phyloP scores from a whole-genome alignment of 1,140 invertebrate genomes.

The Anastatus disparis region DNA sequence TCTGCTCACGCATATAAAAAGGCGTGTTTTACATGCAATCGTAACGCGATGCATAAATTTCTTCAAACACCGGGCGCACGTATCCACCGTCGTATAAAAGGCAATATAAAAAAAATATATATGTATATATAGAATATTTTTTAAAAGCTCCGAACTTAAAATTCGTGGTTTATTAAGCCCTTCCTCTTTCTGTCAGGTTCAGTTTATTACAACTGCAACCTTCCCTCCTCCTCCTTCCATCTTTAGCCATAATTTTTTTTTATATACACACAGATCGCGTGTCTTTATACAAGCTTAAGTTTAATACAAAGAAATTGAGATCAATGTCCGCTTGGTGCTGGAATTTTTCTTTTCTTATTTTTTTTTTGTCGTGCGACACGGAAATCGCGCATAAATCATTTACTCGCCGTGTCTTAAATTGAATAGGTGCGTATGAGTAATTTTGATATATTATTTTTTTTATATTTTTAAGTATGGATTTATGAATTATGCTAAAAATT shows the following conservation, averaged over 20 bases:
- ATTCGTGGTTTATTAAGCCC: slow-evolving; percentile 11
- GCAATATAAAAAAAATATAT: neutral
- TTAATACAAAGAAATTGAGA: neutral
- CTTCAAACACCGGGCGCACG: too few relatives aligned
- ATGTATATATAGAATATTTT: neutral
- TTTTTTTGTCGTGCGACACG: neutral
- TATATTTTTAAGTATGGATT: neutral
- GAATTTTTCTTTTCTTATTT: too few relatives aligned
- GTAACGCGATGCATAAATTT: too few relatives aligned
- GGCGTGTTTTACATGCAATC: too few relatives aligned
- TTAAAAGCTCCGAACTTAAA: slow-evolving; percentile 2
- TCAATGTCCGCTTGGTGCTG: neutral
- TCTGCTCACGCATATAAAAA: too few relatives aligned
- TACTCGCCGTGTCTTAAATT: slow-evolving; percentile 2
- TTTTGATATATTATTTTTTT: neutral
- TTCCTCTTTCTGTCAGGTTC: neutral
- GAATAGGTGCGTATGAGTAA: neutral
- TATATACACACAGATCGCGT: too few relatives aligned
- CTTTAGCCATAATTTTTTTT: too few relatives aligned
- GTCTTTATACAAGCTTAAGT: neutral
- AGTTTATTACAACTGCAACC: neutral
- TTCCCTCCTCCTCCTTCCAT: neutral
- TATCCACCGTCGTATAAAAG: too few relatives aligned
- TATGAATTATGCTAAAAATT: too few relatives aligned
- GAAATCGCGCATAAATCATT: slow-evolving; percentile 26